Percentiles rank a stretch among this genome's conserved stretches.
These are phyloP conservation scores for Crepidodera aurea DNA, from an alignment of 2,888 invertebrate genomes.

Conservation along the genomic window DNA sequence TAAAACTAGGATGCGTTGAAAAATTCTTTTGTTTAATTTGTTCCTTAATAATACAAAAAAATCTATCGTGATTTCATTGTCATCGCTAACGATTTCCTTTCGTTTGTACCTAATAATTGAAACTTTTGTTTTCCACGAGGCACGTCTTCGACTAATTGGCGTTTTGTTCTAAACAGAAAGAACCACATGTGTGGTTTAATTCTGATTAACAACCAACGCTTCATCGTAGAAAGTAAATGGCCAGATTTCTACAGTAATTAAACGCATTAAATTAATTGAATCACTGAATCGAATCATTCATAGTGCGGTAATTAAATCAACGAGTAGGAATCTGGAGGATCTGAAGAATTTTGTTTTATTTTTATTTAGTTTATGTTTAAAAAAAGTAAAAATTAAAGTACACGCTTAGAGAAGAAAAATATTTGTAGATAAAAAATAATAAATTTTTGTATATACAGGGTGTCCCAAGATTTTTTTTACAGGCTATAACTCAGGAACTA, in stretches of 20 bases:
- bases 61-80: too few relatives aligned
- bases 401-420: too few relatives aligned
- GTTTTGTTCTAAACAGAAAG: not conserved
- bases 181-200: not conserved
- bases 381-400: too few relatives aligned
- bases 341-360: too few relatives aligned
- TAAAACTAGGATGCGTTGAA: too few relatives aligned
- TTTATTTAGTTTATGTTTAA: too few relatives aligned
- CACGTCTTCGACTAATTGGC: not conserved
- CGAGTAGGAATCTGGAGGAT: not conserved
- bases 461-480: too few relatives aligned
- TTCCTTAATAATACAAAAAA: too few relatives aligned
- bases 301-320: not conserved
- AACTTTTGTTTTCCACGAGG: not conserved
- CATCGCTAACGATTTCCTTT: not conserved
- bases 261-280: not conserved
- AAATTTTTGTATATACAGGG: too few relatives aligned
- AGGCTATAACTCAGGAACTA: too few relatives aligned
- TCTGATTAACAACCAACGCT: not conserved
- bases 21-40: too few relatives aligned
- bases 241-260: constrained; percentile 4
- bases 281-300: not conserved
- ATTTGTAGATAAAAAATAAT: too few relatives aligned
- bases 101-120: not conserved
- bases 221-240: not conserved